Evolutionary conservation across 2,888 invertebrate species (phyloP), one percentile per base, ranked within the genome.

Genomic region (Anorthoa munda): DNA sequence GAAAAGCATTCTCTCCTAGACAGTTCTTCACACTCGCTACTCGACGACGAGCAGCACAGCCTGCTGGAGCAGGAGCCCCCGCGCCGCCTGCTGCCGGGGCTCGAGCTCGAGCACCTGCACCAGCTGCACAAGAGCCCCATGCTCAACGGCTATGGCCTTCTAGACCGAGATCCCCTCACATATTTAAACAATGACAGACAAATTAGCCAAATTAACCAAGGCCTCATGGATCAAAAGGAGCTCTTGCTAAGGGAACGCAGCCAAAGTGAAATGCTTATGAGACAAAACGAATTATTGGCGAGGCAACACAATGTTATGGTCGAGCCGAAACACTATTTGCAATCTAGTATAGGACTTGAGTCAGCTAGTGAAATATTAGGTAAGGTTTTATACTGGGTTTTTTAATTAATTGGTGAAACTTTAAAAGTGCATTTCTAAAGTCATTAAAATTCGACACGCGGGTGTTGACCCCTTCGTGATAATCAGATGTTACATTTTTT

Each of bases 281-380:
- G 95, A 88, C 95, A 95, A 85, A 95, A 93, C 75, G 95, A 95
- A 82, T 87, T 95, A 90, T 74, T 95, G 83, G 92, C 93, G 55
- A 89, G 95, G 74, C 96, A 94, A 86, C 95, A 94, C 87, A 93
- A 89, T 81, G 91, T 86, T 61, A 91, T 95, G 91, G 91, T 91
- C 45, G 95, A 94, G 68, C 92, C 91, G 56, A 96, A 95, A 88
- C 96, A 94, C 86, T 96, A 93, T 89, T 91, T 95, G 94, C 91
- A 94, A 71, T 87, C 92, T 86, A 95, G 93, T 94, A 94, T 95
- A 95, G 95, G 93, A 86, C 90, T 94, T 59, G 96, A 95, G 66
- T 93, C 95, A 70, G 90, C 93, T 95, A 96, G 93, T 94, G 96
- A 96, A 94, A 90, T 96, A 94, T 95, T 96, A 96, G 96, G 96